Evolutionary conservation across 1,140 invertebrate species (phyloP).

Genomic region (Uloborus diversus): DNA sequence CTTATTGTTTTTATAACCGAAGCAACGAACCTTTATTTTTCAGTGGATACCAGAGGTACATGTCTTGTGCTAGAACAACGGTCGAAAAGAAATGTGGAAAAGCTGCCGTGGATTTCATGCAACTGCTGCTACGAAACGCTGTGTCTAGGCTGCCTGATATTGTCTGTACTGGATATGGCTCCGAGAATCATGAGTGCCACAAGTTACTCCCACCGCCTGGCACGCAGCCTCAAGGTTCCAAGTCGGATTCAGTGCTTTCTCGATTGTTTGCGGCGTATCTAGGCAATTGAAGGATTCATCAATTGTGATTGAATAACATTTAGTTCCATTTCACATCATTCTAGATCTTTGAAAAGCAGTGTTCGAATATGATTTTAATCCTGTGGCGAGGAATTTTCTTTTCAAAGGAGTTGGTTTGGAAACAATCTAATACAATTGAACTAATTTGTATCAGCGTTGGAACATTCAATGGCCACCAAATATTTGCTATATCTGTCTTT

Average conservation of each 20-base stretch:
- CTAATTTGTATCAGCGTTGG: too few relatives aligned
- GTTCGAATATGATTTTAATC: too few relatives aligned
- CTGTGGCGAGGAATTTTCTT: too few relatives aligned
- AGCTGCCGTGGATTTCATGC: slow-evolving; percentile 59
- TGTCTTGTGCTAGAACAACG: slow-evolving; percentile 57
- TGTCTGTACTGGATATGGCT: slow-evolving; percentile 58
- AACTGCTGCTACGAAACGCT: slow-evolving; percentile 60
- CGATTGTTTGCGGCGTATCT: slow-evolving; percentile 58
- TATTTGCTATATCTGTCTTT: too few relatives aligned
- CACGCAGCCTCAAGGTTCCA: slow-evolving; percentile 55
- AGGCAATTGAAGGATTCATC: slow-evolving; percentile 42
- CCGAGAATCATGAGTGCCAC: slow-evolving; percentile 54
- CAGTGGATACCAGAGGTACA: slow-evolving; percentile 51
- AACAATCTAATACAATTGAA: too few relatives aligned
- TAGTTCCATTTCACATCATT: too few relatives aligned
- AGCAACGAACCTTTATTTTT: too few relatives aligned
- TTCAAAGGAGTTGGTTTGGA: too few relatives aligned
- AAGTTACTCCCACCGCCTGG: slow-evolving; percentile 52
- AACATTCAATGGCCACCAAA: too few relatives aligned
- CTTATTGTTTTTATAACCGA: too few relatives aligned
- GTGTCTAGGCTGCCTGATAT: slow-evolving; percentile 60
- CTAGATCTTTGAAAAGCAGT: too few relatives aligned
- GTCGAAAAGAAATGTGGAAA: slow-evolving; percentile 61
- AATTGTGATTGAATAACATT: too few relatives aligned
- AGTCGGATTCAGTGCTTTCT: slow-evolving; percentile 57